Conservation (phyloP, 2,888 invertebrate species). For the Rhodophaea formosa region DNA sequence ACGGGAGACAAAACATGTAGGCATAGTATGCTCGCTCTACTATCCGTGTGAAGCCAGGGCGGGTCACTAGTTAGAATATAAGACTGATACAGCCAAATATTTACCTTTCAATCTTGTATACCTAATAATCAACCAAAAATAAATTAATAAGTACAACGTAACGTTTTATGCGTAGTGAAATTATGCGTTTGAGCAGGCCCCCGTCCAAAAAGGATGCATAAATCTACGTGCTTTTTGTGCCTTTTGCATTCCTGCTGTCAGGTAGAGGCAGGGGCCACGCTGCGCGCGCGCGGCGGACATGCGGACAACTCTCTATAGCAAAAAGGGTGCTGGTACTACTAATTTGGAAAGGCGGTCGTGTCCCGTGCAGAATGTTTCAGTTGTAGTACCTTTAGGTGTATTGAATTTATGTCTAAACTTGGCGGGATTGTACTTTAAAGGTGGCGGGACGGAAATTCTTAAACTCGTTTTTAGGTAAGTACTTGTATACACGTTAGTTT, state of each 20-base stretch:
- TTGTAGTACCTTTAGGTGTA: neutral
- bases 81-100: no score
- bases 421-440: no score
- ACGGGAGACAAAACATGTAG: no score
- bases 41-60: no score
- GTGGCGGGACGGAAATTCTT: no score
- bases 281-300: constrained; percentile 14
- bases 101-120: no score
- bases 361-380: constrained; percentile 3
- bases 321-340: constrained; percentile 8
- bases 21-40: no score
- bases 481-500: no score
- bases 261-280: constrained; percentile 49
- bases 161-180: neutral
- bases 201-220: constrained; percentile 39
- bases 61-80: no score
- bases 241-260: constrained; percentile 67
- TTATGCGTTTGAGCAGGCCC: neutral
- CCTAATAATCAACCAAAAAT: no score
- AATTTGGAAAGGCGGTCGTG: constrained; percentile 7
- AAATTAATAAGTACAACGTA: neutral
- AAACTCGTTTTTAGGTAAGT: no score
- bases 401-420: neutral
- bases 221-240: constrained; percentile 58
- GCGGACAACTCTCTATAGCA: constrained; percentile 16